Conservation (phyloP, 2,113 vertebrate genomes). For the Bombycilla garrulus region DNA sequence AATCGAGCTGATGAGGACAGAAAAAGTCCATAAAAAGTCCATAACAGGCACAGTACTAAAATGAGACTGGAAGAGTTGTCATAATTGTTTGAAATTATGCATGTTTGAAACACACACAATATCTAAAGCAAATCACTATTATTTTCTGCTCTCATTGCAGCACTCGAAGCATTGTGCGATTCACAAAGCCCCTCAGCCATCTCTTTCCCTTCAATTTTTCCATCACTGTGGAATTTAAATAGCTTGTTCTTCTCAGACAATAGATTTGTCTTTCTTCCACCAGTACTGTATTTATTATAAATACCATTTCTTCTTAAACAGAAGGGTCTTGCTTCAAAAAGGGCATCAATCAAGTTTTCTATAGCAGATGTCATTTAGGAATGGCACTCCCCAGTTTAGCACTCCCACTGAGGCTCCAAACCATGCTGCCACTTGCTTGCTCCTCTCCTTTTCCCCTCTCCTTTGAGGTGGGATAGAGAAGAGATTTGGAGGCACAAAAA, state of each 20-base stretch:
- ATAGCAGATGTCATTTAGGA: neutral
- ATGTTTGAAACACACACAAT: constrained; percentile 2
- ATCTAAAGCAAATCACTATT: constrained; percentile 18
- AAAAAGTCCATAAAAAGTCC: constrained; percentile 54
- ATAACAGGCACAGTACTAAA: constrained; percentile 1
- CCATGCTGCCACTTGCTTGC: neutral
- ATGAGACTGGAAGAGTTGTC: constrained; percentile 18
- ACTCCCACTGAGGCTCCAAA: neutral
- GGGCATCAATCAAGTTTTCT: neutral
- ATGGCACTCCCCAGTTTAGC: neutral
- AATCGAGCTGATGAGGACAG: neutral
- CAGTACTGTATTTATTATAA: constrained; percentile 24
- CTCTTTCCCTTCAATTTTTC: constrained; percentile 31
- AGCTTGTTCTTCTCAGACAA: constrained; percentile 30
- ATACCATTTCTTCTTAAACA: constrained; percentile 12
- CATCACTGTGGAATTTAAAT: constrained; percentile 41
- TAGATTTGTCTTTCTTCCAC: constrained; percentile 34
- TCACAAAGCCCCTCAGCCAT: constrained; percentile 37
- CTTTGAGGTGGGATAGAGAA: neutral
- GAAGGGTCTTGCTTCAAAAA: neutral
- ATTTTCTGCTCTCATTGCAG: neutral
- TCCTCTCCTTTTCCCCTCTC: neutral
- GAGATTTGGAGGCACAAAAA: neutral
- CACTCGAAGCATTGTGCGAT: neutral
- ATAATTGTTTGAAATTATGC: constrained; percentile 5